Evolutionary conservation across 2,797 vertebrate species (phyloP).

Genomic region (Danio tinwini): DNA sequence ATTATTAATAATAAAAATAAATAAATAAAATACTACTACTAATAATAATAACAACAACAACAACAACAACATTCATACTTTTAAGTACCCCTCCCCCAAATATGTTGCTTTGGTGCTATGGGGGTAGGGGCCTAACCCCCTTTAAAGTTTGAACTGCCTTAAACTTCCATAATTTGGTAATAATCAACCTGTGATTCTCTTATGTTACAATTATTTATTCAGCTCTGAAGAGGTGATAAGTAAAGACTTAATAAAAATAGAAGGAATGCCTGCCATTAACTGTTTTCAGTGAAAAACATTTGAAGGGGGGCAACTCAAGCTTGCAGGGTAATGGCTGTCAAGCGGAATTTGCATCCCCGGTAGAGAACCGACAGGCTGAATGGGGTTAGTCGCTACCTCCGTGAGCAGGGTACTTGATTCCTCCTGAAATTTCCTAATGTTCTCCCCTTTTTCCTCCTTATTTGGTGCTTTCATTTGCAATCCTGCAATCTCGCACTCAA

Average conservation of each 20-base stretch:
- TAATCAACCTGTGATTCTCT: conserved; percentile 43
- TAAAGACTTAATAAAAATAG: conserved; percentile 12
- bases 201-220: conserved; percentile 47
- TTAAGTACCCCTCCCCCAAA: background rate
- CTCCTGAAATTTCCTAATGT: conserved; percentile 69
- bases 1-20: no score
- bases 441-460: conserved; percentile 57
- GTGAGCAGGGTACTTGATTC: conserved; percentile 78
- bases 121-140: background rate
- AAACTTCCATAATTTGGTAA: conserved; percentile 25
- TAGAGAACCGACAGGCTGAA: conserved; percentile 63
- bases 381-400: conserved; percentile 68
- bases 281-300: conserved; percentile 77
- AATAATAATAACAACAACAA: no score
- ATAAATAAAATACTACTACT: no score
- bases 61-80: no score
- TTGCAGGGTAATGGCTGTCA: conserved; percentile 72
- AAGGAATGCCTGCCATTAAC: conserved; percentile 70
- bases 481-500: conserved; percentile 70
- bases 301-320: conserved; percentile 75
- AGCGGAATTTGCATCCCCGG: conserved; percentile 64
- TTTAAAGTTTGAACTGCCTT: background rate
- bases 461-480: conserved; percentile 71
- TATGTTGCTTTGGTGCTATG: background rate
- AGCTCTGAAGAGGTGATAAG: conserved; percentile 41